A percentile compares a stretch with the other conserved stretches of the same genome.
Evolutionary conservation across 2,797 vertebrate species (phyloP).

Genomic region (Taeniopygia guttata): DNA sequence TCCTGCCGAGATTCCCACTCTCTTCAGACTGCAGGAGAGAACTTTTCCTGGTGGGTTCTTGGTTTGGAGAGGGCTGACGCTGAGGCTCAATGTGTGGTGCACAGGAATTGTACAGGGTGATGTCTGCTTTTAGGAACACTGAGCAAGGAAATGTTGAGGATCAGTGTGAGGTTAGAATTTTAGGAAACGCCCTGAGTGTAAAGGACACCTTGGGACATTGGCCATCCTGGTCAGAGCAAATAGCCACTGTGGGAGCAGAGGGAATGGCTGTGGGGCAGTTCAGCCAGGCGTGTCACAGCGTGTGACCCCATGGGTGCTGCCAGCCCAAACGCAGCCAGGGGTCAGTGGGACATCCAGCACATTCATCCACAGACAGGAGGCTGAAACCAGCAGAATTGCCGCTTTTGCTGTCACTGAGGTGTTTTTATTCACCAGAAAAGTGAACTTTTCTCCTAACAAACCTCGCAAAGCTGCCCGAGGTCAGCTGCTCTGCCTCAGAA

Average conservation of each 20-base stretch:
- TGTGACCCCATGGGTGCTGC: not conserved
- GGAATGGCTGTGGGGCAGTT: not conserved
- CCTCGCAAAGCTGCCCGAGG: not conserved
- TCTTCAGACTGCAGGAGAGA: not conserved
- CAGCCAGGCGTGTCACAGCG: fast-evolving
- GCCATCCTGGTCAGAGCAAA: fast-evolving
- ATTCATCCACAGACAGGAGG: fast-evolving
- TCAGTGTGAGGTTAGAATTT: fast-evolving
- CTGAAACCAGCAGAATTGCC: not conserved
- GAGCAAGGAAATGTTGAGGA: not conserved
- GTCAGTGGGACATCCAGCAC: no score
- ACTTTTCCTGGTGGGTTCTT: not conserved
- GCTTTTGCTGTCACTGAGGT: not conserved
- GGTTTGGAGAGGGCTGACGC: not conserved
- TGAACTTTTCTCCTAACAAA: not conserved
- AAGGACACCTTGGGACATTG: not conserved
- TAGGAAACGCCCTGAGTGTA: fast-evolving
- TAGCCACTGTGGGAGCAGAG: fast-evolving
- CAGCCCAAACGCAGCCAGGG: fast-evolving
- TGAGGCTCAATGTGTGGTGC: fast-evolving
- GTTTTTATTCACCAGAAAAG: not conserved
- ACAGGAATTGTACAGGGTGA: fast-evolving
- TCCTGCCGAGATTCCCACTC: not conserved
- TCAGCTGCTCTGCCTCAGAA: not conserved
- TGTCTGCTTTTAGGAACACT: not conserved